Conservation (phyloP, 2,888 invertebrate genomes). For the Lepidochitona cinerea region DNA sequence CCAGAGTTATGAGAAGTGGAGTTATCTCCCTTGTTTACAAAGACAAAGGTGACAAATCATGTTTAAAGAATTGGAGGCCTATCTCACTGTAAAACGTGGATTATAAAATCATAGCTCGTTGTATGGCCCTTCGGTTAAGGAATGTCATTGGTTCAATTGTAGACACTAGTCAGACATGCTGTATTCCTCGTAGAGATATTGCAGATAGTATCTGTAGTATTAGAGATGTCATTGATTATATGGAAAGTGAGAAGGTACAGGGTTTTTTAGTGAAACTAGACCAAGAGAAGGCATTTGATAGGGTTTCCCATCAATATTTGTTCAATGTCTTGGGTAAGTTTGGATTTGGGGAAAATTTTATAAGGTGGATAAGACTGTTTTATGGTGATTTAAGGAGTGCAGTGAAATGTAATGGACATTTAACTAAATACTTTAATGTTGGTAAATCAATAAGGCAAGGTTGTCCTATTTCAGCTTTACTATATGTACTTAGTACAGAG, state of each 20-base stretch:
- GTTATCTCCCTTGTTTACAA: neutral
- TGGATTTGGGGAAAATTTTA: slow-evolving; percentile 5
- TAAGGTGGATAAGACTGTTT: neutral
- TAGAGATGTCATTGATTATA: neutral
- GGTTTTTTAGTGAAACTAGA: neutral
- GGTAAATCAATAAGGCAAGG: neutral
- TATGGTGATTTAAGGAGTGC: neutral
- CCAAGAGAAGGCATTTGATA: slow-evolving; percentile 1
- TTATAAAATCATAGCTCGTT: neutral
- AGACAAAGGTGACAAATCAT: neutral
- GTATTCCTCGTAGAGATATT: neutral
- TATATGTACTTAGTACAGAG: neutral
- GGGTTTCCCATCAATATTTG: neutral
- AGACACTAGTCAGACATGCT: neutral
- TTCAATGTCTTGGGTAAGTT: neutral
- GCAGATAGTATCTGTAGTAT: neutral
- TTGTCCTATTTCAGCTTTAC: slow-evolving; percentile 1
- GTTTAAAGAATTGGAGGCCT: neutral
- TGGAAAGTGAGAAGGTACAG: neutral
- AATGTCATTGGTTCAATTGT: neutral
- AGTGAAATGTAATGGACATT: neutral
- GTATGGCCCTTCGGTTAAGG: neutral
- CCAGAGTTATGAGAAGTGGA: neutral
- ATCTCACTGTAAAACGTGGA: neutral
- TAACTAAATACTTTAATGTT: neutral